Conservation (phyloP, 2,888 invertebrate genomes). For the Biston betularia region DNA sequence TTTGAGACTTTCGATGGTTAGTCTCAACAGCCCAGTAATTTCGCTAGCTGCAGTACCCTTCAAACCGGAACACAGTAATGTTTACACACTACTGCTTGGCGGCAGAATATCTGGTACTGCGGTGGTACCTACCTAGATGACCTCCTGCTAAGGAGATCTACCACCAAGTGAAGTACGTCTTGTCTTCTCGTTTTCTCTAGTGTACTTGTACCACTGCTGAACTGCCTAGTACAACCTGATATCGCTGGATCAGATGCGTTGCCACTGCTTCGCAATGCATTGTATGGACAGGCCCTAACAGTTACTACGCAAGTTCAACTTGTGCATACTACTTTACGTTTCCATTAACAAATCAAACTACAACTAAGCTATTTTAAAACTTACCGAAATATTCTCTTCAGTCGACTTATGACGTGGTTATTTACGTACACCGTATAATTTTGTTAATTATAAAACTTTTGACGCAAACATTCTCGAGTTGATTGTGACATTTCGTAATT, state of each 20-base stretch:
- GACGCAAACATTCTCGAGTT: constrained; percentile 19
- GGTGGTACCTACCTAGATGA: too few species aligned
- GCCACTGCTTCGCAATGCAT: neutral
- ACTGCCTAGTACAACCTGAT: too few species aligned
- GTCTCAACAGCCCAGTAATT: too few species aligned
- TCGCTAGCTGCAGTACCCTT: too few species aligned
- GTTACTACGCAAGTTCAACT: neutral
- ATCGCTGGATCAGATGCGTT: neutral
- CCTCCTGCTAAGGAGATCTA: too few species aligned
- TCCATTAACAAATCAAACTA: neutral
- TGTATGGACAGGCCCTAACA: neutral
- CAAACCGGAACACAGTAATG: too few species aligned
- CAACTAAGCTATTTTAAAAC: constrained; percentile 47
- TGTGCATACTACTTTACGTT: neutral
- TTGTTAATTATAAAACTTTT: constrained; percentile 27
- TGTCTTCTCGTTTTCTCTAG: too few species aligned
- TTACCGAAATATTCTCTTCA: constrained; percentile 85
- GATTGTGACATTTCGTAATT: constrained; percentile 13
- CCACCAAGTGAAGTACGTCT: too few species aligned
- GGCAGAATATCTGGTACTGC: too few species aligned
- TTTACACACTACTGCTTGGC: too few species aligned
- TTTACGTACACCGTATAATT: constrained; percentile 70
- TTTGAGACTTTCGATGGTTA: too few species aligned
- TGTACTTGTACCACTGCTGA: too few species aligned
- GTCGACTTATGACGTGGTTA: constrained; percentile 84